phyloP scores from a whole-genome alignment of 1,140 invertebrate genomes.

The Drosophila nikananu region DNA sequence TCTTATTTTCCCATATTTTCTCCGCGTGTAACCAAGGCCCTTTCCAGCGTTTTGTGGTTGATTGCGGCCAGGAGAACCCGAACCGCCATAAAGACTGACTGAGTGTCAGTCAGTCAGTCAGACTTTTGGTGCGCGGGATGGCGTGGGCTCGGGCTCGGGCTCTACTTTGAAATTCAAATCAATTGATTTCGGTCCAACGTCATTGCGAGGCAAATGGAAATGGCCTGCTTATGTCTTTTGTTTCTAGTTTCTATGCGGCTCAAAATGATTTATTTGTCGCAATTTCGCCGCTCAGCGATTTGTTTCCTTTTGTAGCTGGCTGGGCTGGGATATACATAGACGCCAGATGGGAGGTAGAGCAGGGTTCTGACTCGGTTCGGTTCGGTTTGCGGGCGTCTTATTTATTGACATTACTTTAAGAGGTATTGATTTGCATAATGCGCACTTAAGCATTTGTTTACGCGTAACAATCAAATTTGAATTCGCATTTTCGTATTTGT shows the following conservation, averaged over 20 bases:
- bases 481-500: slow-evolving; percentile 78
- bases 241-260: slow-evolving; percentile 72
- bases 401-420: slow-evolving; percentile 82
- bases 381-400: slow-evolving; percentile 49
- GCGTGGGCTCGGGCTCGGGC: not conserved
- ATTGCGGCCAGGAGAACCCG: slow-evolving; percentile 39
- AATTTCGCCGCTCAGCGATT: slow-evolving; percentile 80
- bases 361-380: not conserved
- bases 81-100: slow-evolving; percentile 13
- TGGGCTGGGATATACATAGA: slow-evolving; percentile 16
- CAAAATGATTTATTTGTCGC: slow-evolving; percentile 84
- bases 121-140: slow-evolving; percentile 2
- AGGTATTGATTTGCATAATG: slow-evolving; percentile 83
- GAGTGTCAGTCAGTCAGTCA: slow-evolving; percentile 4
- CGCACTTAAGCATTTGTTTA: slow-evolving; percentile 83
- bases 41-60: slow-evolving; percentile 53
- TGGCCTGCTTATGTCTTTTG: slow-evolving; percentile 82
- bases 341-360: slow-evolving; percentile 10
- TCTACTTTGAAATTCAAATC: slow-evolving; percentile 81
- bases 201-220: slow-evolving; percentile 81
- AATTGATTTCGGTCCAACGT: slow-evolving; percentile 80
- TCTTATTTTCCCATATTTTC: not conserved
- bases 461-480: slow-evolving; percentile 83
- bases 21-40: slow-evolving; percentile 15
- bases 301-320: slow-evolving; percentile 52